Percentiles rank a stretch among this genome's conserved stretches.
phyloP scores from a whole-genome alignment of 2,797 vertebrate species.

The Danionella dracula region DNA sequence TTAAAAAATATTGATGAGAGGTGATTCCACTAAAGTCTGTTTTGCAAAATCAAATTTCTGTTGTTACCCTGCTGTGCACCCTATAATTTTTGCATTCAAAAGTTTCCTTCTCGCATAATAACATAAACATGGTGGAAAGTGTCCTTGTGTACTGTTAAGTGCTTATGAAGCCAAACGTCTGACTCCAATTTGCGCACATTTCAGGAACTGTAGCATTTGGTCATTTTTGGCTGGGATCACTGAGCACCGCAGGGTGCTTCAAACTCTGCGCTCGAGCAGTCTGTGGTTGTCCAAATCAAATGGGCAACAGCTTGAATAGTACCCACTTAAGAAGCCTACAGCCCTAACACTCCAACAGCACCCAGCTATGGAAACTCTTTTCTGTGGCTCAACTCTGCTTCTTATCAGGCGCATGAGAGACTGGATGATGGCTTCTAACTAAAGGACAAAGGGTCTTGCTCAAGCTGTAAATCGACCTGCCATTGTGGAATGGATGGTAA shows the following conservation, averaged over 20 bases:
- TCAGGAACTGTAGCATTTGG: conserved; percentile 75
- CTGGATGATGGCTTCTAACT: conserved; percentile 29
- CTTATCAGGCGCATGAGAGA: conserved; percentile 22
- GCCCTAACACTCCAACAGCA: conserved; percentile 56
- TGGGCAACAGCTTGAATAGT: conserved; percentile 83
- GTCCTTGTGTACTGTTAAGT: conserved; percentile 43
- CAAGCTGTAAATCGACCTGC: conserved; percentile 37
- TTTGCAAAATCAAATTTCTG: conserved; percentile 11
- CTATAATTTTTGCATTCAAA: conserved; percentile 38
- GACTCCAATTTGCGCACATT: conserved; percentile 75
- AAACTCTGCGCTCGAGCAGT: conserved; percentile 73
- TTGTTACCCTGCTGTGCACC: conserved; percentile 4
- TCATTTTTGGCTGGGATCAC: conserved; percentile 71
- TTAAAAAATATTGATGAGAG: not conserved
- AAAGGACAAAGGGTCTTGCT: conserved; percentile 38
- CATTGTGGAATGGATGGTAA: conserved; percentile 3
- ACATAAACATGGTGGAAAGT: conserved; percentile 46
- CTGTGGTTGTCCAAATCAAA: conserved; percentile 76
- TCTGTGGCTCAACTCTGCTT: conserved; percentile 10
- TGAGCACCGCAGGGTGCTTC: conserved; percentile 73
- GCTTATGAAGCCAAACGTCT: conserved; percentile 65
- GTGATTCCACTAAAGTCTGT: not conserved
- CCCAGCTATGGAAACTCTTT: conserved; percentile 42
- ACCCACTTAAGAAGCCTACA: conserved; percentile 77
- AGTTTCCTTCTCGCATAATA: conserved; percentile 36